Conservation (phyloP, 2,888 invertebrate species). For the Rhamnusium bicolor region DNA sequence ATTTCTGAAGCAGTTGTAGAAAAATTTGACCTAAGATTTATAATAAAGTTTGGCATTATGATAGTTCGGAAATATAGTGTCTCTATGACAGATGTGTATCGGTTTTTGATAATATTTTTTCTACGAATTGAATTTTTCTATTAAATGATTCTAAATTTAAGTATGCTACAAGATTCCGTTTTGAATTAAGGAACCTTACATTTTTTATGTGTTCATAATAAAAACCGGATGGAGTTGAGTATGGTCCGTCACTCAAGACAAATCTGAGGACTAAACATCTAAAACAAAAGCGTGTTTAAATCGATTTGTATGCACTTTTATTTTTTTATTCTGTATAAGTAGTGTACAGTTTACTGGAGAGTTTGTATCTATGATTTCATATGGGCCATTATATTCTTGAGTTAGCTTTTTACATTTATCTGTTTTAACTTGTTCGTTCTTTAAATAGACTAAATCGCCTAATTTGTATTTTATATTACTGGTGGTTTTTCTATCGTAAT, state of each 20-base stretch:
- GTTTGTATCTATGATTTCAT: constrained; percentile 36
- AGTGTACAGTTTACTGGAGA: constrained; percentile 39
- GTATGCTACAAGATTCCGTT: constrained; percentile 37
- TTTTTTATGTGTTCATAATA: constrained; percentile 31
- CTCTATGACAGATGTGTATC: constrained; percentile 4
- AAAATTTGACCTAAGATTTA: constrained; percentile 16
- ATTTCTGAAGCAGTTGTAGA: not conserved
- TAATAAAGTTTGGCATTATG: constrained; percentile 3
- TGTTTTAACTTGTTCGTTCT: too few relatives aligned
- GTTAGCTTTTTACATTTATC: constrained; percentile 41
- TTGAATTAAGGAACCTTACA: constrained; percentile 23
- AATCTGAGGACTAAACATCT: constrained; percentile 14
- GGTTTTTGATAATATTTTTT: constrained; percentile 11
- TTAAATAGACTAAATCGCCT: constrained; percentile 35
- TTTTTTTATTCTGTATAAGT: constrained; percentile 38
- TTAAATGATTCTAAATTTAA: constrained; percentile 26
- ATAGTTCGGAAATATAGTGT: not conserved
- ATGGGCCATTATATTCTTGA: constrained; percentile 38
- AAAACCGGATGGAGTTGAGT: not conserved
- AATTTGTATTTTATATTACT: constrained; percentile 23
- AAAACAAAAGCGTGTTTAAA: constrained; percentile 45
- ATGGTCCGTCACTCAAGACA: too few relatives aligned
- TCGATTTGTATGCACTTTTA: constrained; percentile 40
- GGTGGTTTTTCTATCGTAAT: constrained; percentile 48
- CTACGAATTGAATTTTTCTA: constrained; percentile 24